phyloP scores from a whole-genome alignment of 2,113 vertebrate genomes.

The Strigops habroptila region DNA sequence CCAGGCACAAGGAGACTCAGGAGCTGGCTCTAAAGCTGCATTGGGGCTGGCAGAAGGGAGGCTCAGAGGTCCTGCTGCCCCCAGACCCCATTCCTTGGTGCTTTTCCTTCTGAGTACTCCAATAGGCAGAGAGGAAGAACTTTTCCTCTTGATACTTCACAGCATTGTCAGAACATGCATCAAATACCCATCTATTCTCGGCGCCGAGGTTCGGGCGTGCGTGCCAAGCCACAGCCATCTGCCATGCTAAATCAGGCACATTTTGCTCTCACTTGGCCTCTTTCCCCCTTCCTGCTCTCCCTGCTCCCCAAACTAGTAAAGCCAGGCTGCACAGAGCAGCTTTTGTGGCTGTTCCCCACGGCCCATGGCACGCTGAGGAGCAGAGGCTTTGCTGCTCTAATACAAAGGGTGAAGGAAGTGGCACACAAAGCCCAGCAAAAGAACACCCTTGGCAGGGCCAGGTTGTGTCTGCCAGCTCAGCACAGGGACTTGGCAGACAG shows the following conservation, averaged over 20 bases:
- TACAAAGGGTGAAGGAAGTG: background rate
- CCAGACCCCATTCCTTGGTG: background rate
- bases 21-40: background rate
- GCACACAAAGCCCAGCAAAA: background rate
- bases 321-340: background rate
- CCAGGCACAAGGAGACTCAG: background rate
- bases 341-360: background rate
- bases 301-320: background rate
- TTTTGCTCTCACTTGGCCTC: background rate
- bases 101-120: background rate
- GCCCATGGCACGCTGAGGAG: background rate
- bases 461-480: background rate
- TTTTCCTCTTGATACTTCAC: background rate
- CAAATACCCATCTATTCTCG: background rate
- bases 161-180: background rate
- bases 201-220: background rate
- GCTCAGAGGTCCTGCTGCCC: background rate
- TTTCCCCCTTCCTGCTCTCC: background rate
- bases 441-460: background rate
- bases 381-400: background rate
- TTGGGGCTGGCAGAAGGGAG: background rate
- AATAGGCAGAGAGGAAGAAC: background rate
- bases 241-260: background rate
- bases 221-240: slow-evolving; percentile 47
- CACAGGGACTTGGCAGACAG: background rate